Evolutionary conservation across 2,113 vertebrate genomes (phyloP).

Genomic region (Sigmodon hispidus): DNA sequence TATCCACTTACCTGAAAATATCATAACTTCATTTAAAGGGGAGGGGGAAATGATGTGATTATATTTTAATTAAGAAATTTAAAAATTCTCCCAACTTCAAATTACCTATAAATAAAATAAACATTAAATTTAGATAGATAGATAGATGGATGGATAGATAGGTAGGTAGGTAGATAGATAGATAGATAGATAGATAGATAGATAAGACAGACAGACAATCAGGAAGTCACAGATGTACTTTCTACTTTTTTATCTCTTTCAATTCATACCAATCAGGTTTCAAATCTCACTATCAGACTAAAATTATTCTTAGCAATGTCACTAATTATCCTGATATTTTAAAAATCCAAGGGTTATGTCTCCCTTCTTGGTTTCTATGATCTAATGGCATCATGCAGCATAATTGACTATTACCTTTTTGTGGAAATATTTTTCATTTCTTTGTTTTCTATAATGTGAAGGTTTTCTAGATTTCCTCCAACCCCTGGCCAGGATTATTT

Average conservation of each 20-base stretch:
- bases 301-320: not conserved
- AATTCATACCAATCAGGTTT: not conserved
- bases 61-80: not conserved
- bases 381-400: not conserved
- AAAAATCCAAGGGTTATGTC: not conserved
- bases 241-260: not conserved
- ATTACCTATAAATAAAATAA: not conserved
- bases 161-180: not conserved
- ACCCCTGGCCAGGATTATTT: not conserved
- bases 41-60: not conserved
- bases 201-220: too few relatives aligned
- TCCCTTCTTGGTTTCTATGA: not conserved
- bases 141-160: not conserved
- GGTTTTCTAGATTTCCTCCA: not conserved
- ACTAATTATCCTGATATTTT: not conserved
- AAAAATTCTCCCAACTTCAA: not conserved
- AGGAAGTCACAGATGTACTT: not conserved
- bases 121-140: not conserved
- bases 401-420: not conserved
- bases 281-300: not conserved
- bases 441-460: not conserved
- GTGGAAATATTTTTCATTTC: constrained; percentile 2
- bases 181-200: not conserved
- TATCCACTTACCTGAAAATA: not conserved
- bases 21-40: not conserved